Conservation (phyloP, 2,888 invertebrate species). For the Drosophila glabriapex region DNA sequence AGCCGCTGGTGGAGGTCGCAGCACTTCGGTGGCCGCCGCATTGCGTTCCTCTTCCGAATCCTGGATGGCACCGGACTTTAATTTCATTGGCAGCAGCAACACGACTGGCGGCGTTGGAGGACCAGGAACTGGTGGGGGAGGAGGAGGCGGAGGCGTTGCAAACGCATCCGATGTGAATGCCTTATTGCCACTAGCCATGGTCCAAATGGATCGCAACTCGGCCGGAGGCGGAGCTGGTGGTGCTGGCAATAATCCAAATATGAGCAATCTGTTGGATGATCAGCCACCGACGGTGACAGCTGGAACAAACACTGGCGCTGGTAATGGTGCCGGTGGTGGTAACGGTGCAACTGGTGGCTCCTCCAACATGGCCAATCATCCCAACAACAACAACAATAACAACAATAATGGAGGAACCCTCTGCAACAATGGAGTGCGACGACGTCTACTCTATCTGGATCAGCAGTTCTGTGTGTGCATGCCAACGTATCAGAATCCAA, state of each 20-base stretch:
- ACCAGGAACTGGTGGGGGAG: neutral
- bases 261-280: slow-evolving; percentile 64
- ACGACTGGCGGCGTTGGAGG: neutral
- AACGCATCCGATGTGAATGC: slow-evolving; percentile 41
- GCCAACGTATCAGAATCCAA: slow-evolving; percentile 86
- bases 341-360: slow-evolving; percentile 8
- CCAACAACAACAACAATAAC: slow-evolving; percentile 29
- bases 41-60: slow-evolving; percentile 67
- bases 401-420: slow-evolving; percentile 41
- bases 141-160: slow-evolving; percentile 2
- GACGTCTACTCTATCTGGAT: slow-evolving; percentile 77
- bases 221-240: slow-evolving; percentile 32
- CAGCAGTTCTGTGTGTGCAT: slow-evolving; percentile 83
- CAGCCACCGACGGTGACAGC: slow-evolving; percentile 40
- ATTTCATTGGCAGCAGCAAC: slow-evolving; percentile 40
- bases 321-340: neutral
- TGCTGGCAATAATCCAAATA: slow-evolving; percentile 42
- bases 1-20: slow-evolving; percentile 27
- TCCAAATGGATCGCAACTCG: slow-evolving; percentile 46
- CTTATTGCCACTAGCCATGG: slow-evolving; percentile 54
- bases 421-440: slow-evolving; percentile 67
- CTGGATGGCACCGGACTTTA: slow-evolving; percentile 68
- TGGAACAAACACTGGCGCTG: slow-evolving; percentile 3
- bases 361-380: slow-evolving; percentile 35
- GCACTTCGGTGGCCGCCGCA: slow-evolving; percentile 37